These are phyloP conservation scores for Pogonomyrmex barbatus DNA, from an alignment of 1,140 invertebrate species.

Conservation along the genomic window DNA sequence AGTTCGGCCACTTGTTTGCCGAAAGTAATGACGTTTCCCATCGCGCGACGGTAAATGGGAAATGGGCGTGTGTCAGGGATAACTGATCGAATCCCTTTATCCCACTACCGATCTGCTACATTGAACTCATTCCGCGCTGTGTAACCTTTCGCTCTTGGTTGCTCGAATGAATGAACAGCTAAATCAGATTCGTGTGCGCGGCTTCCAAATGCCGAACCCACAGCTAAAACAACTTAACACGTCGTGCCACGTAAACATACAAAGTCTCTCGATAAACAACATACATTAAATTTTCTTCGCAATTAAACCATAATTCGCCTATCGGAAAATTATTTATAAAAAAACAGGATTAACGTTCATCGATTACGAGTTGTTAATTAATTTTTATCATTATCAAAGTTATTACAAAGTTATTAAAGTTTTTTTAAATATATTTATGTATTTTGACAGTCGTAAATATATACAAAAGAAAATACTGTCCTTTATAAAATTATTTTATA, in stretches of 20 bases:
- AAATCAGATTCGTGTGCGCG: slow-evolving; percentile 67
- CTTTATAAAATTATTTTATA: slow-evolving; percentile 18
- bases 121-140: slow-evolving; percentile 46
- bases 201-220: neutral
- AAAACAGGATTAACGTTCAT: neutral
- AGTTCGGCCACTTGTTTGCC: slow-evolving; percentile 53
- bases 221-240: slow-evolving; percentile 24
- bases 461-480: neutral
- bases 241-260: neutral
- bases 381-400: neutral
- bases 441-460: neutral
- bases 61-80: slow-evolving; percentile 49
- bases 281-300: neutral
- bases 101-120: slow-evolving; percentile 61
- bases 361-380: neutral
- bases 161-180: slow-evolving; percentile 69
- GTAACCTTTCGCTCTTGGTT: slow-evolving; percentile 70
- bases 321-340: neutral
- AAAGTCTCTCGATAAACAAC: neutral
- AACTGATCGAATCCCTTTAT: slow-evolving; percentile 67
- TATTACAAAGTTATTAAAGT: neutral
- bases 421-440: neutral
- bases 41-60: slow-evolving; percentile 55
- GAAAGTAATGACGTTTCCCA: slow-evolving; percentile 61
- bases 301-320: neutral